phyloP scores from a whole-genome alignment of 2,113 vertebrate species.

The Mirza zaza region DNA sequence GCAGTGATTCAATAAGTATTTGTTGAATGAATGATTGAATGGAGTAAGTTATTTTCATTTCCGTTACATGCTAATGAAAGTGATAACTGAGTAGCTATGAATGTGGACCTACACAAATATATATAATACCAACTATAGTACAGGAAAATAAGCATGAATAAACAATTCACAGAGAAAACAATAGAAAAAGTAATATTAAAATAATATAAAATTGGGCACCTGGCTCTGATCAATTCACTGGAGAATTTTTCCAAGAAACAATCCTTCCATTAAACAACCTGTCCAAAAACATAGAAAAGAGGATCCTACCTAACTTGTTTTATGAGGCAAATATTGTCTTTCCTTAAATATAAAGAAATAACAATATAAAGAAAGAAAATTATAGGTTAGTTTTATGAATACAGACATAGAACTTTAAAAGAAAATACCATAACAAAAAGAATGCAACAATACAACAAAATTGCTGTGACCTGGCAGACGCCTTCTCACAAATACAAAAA shows the following conservation, averaged over 20 bases:
- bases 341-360: not conserved
- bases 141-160: not conserved
- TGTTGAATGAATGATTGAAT: not conserved
- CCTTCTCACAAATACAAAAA: not conserved
- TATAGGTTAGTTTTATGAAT: not conserved
- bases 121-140: not conserved
- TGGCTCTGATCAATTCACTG: not conserved
- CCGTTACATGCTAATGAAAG: not conserved
- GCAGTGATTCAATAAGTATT: not conserved
- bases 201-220: not conserved
- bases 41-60: conserved; percentile 1
- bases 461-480: not conserved
- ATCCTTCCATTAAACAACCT: not conserved
- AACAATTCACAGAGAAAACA: not conserved
- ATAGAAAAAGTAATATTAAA: not conserved
- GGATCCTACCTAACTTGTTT: not conserved
- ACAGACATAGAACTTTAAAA: not conserved
- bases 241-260: conserved; percentile 41
- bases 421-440: not conserved
- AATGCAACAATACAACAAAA: not conserved
- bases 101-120: not conserved
- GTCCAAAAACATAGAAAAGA: conserved; percentile 1
- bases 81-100: not conserved
- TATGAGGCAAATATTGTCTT: not conserved
- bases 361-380: conserved; percentile 9